Evolutionary conservation across 2,888 invertebrate genomes (phyloP), one percentile per base, ranked within the genome.

Genomic region (Gibbula magus): DNA sequence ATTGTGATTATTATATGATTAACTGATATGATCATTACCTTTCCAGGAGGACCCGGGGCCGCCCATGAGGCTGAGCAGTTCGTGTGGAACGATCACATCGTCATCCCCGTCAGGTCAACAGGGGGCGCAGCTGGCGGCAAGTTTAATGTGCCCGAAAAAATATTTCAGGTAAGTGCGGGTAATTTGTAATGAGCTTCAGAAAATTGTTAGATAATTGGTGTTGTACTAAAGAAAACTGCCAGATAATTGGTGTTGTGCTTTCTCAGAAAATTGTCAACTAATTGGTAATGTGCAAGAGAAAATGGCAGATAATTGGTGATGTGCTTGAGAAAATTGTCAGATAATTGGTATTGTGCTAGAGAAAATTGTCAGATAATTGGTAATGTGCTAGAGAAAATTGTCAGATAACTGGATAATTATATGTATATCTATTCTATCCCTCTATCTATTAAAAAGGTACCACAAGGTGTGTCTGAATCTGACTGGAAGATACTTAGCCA

Each of bases 41-140:
- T n/a, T 76, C 13, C 81, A 91, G 91, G 91, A 61, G 91, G 89
- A 13, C 87, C 89, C 25, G 88, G 87, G 52, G 87, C 90, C 56
- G 89, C 90, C 5, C 90, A 91, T 79, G 91, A 91, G 79, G 89
- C 90, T 3, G 89, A 91, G 79, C 88, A 93, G 86, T 92, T 93
- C 84, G 87, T 87, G 2, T 92, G 92, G 92, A 92, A 90, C 82
- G 92, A 92, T 73, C 90, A 89, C 78, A 86, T 89, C 53, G 92
- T 92, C 5, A 88, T 92, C 54, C 92, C 92, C n/a, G 85, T 92
- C 35, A 82, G 83, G 77, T 88, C 87, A 22, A 89, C 91, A 53
- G 90, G 89, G n/a, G 92, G 91, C 16, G 89, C 90, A 52, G 89
- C 90, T 2, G 86, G 86, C 20, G 91, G 91, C 18, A 84, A 86